phyloP scores from a whole-genome alignment of 2,888 invertebrate species.

The Cyrtodaria siliqua region DNA sequence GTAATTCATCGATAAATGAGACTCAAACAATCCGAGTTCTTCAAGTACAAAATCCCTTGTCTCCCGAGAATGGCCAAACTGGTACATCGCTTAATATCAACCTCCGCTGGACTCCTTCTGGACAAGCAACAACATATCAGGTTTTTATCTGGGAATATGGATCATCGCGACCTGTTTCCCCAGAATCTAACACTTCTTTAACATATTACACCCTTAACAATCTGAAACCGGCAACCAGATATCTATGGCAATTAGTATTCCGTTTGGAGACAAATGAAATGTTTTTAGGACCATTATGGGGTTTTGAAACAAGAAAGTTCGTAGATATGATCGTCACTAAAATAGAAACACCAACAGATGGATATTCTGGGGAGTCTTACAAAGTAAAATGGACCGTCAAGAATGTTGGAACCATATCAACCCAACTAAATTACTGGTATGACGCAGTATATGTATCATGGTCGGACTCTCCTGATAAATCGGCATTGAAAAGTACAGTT shows the following conservation, averaged over 20 bases:
- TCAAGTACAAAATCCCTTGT: constrained; percentile 23
- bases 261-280: constrained; percentile 20
- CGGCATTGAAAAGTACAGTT: constrained; percentile 2
- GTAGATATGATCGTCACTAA: constrained; percentile 25
- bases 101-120: constrained; percentile 18
- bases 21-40: constrained; percentile 27
- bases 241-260: constrained; percentile 50
- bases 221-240: constrained; percentile 28
- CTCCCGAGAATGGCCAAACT: constrained; percentile 34
- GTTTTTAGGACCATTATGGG: constrained; percentile 39
- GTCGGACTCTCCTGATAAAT: neutral
- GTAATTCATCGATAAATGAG: neutral
- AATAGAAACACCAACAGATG: constrained; percentile 21
- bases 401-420: constrained; percentile 33
- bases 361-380: constrained; percentile 29
- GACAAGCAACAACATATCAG: neutral
- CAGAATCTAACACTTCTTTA: neutral
- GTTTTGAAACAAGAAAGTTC: constrained; percentile 34
- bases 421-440: constrained; percentile 17
- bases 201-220: neutral
- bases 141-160: constrained; percentile 31
- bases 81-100: constrained; percentile 20
- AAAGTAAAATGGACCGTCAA: constrained; percentile 42
- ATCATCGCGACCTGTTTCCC: neutral
- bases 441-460: constrained; percentile 32